Base-by-base conservation (phyloP, 2,888 invertebrate genomes). In the Ornithoptera priamus region DNA sequence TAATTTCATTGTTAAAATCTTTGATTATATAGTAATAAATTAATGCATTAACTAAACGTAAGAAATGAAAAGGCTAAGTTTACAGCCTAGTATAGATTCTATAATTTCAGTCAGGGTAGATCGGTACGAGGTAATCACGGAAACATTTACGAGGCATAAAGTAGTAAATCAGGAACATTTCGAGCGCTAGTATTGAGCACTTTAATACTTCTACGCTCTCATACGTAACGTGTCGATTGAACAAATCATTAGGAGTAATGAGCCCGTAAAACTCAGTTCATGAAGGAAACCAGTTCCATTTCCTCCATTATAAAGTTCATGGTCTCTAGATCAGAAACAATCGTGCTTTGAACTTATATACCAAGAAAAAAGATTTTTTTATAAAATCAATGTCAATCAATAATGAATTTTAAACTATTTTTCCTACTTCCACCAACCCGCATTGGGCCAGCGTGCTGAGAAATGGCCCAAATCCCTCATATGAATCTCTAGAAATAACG, bases 51-150 rank as follows among this genome's bases (percentile, higher is more conserved):
- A 62, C 70, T 63, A 71, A 69, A 61, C 67, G 69, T 66, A 56
- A n/a, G 36, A n/a, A 62, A 18, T 3, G 60, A 60, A 70, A 72
- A 72, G 62, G 66, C 18, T 64, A 72, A 63, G 57, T 74, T 75
- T 73, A 76, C 71, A 58, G 59, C 65, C 62, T 30, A 60, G 62
- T 72, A 71, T 66, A 63, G 61, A 65, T 71, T 72, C 71, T 69
- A 75, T 72, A 65, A 72, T 69, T 70, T 68, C 61, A 65, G 63
- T 42, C 22, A 3, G 46, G 57, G 57, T 67, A 62, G 59, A 57
- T 59, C 64, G 70, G 77, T 82, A 85, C 83, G 85, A 84, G 81
- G 69, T 76, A 82, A 83, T 82, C 77, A 82, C 74, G 78, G 75
- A 77, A 81, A 81, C 75, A 73, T 81, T 82, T 80, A 84, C 76